Evolutionary conservation across 1,140 invertebrate species (phyloP).

Genomic region (Megathymus violae): DNA sequence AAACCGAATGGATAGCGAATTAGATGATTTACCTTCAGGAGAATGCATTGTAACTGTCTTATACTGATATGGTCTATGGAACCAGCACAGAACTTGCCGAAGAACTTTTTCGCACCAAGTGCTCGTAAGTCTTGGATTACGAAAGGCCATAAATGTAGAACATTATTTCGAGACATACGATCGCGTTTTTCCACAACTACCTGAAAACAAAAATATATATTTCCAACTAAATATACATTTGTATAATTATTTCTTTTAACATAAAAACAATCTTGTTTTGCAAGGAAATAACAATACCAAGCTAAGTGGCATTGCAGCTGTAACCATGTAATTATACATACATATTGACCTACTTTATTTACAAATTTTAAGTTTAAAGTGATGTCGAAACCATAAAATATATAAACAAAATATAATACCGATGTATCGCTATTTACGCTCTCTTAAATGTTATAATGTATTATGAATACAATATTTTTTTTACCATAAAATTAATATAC

Average conservation of each 20-base stretch:
- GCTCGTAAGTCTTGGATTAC: slow-evolving; percentile 97
- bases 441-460: too few relatives aligned
- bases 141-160: slow-evolving; percentile 99
- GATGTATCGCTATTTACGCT: background rate
- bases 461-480: too few relatives aligned
- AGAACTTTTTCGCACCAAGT: slow-evolving; percentile 99
- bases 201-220: slow-evolving; percentile 50
- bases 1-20: background rate
- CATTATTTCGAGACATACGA: slow-evolving; percentile 97
- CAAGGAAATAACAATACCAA: background rate
- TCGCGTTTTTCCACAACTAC: slow-evolving; percentile 96
- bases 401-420: too few relatives aligned
- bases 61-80: slow-evolving; percentile 99
- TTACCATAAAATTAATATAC: too few relatives aligned
- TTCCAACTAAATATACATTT: background rate
- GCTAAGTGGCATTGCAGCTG: background rate
- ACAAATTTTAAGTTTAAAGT: background rate
- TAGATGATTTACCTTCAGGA: slow-evolving; percentile 89
- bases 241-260: background rate
- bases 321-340: background rate
- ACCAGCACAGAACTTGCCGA: slow-evolving; percentile 99
- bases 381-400: background rate
- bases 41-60: slow-evolving; percentile 96
- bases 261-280: background rate
- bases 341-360: background rate